Conservation (phyloP, 2,888 invertebrate genomes). For the Gymnoscelis rufifasciata region DNA sequence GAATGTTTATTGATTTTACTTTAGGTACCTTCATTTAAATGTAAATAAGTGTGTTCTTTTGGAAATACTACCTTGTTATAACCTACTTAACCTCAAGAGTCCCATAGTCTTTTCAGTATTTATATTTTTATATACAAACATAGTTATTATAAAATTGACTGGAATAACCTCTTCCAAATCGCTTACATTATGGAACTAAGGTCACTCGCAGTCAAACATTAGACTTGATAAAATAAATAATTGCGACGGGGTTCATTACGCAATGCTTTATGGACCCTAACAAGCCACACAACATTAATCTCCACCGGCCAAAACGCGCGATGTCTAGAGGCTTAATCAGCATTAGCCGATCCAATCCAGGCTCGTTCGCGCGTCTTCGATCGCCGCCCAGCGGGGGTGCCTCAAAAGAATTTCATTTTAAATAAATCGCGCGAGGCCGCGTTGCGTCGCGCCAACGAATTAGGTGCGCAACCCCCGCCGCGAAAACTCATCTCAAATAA, state of each 20-base stretch:
- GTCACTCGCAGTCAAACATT: background rate
- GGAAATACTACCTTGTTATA: background rate
- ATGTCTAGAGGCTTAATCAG: constrained; percentile 68
- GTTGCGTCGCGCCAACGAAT: constrained; percentile 73
- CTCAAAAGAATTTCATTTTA: constrained; percentile 71
- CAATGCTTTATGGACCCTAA: background rate
- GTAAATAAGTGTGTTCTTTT: constrained; percentile 1
- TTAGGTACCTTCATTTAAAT: background rate
- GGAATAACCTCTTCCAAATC: too few relatives aligned
- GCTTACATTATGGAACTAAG: too few relatives aligned
- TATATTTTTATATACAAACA: too few relatives aligned
- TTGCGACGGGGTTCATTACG: background rate
- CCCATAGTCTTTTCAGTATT: too few relatives aligned
- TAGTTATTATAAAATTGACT: too few relatives aligned
- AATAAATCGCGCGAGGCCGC: constrained; percentile 75
- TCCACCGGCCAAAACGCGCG: constrained; percentile 47
- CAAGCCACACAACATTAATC: constrained; percentile 37
- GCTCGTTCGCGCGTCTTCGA: constrained; percentile 64
- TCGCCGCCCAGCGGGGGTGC: constrained; percentile 69
- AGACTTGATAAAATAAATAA: background rate
- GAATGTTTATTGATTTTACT: constrained; percentile 32
- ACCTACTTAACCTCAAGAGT: background rate
- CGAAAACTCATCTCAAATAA: constrained; percentile 73
- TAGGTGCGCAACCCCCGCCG: constrained; percentile 74
- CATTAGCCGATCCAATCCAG: constrained; percentile 60